Conservation (phyloP, 2,888 invertebrate genomes). For the Notodromas monacha region DNA sequence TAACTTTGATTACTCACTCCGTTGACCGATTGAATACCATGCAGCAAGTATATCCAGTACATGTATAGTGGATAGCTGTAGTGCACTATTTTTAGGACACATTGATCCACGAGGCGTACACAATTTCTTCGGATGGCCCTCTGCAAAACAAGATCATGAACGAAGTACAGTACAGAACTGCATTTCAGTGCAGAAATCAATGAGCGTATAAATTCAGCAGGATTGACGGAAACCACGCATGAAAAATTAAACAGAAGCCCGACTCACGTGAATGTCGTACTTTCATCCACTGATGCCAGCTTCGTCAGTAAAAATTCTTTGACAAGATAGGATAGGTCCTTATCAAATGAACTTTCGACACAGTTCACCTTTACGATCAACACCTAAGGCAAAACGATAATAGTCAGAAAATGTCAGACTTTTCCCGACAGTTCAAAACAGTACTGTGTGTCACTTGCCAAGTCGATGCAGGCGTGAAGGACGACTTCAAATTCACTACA, state of each 20-base stretch:
- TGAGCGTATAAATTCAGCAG: too few species aligned
- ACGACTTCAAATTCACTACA: constrained; percentile 79
- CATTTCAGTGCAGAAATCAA: too few species aligned
- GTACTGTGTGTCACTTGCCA: too few species aligned
- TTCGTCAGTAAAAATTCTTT: constrained; percentile 84
- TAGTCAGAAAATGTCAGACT: not conserved
- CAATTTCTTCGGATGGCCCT: constrained; percentile 72
- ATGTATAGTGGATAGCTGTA: constrained; percentile 81
- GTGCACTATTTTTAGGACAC: constrained; percentile 53
- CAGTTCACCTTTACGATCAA: constrained; percentile 53
- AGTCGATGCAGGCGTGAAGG: constrained; percentile 51
- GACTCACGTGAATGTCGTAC: constrained; percentile 53
- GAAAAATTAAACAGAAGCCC: too few species aligned
- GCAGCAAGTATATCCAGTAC: too few species aligned
- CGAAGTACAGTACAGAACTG: too few species aligned
- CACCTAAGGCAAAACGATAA: constrained; percentile 28
- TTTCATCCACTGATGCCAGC: constrained; percentile 95
- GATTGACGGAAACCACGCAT: not conserved
- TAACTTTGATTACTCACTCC: too few species aligned
- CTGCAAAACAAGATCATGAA: constrained; percentile 15
- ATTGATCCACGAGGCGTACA: constrained; percentile 59
- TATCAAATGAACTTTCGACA: constrained; percentile 84
- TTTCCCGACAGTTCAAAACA: too few species aligned
- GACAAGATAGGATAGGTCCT: constrained; percentile 69
- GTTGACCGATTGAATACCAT: too few species aligned